Evolutionary conservation across 2,113 vertebrate genomes (phyloP), one percentile per base, ranked within the genome.

Genomic region (Rafetus swinhoei): DNA sequence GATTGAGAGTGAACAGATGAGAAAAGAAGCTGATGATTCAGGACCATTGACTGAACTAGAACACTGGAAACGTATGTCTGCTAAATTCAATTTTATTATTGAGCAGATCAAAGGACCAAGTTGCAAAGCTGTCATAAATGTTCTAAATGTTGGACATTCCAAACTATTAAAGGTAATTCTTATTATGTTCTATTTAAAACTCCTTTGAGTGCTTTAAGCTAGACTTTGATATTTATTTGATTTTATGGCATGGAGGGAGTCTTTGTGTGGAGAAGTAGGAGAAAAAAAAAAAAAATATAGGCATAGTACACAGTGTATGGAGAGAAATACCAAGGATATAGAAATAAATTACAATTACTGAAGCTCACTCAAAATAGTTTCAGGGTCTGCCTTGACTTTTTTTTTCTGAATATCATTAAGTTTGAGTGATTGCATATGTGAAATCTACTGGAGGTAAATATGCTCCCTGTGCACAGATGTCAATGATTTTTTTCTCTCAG

Each of bases 11-110:
- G 96, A 98, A 81, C 98, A 98, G 81, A 92, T 98, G 91, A 98
- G 97, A 90, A 98, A 97, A 95, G 98, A 97, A 95, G 96, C 97
- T 88, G 97, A 98, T 90, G 94, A 98, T 83, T 98, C 97, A 19
- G 98, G 98, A 39, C 98, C 98, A 2, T 95, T 98, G 77, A 97
- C 97, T 32, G 99, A 99, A 96, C 32, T 99, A 56, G 96, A 99
- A 62, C 96, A 99, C 79, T 99, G 98, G 99, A 99, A 98, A 91
- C 97, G 94, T 29, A 98, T 95, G 90, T 98, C 98, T 82, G 97
- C 98, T 88, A 98, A 97, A 92, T 98, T 99, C 95, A 98, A 97
- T 96, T 98, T 97, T 62, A 98, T 99, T 92, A 98, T 99, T 2
- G 98, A 97, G 39, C 98, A 99, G 90, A 98, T 99, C 84, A 98